Evolutionary conservation across 2,797 vertebrate genomes (phyloP).

Genomic region (Enteromius anoplus): DNA sequence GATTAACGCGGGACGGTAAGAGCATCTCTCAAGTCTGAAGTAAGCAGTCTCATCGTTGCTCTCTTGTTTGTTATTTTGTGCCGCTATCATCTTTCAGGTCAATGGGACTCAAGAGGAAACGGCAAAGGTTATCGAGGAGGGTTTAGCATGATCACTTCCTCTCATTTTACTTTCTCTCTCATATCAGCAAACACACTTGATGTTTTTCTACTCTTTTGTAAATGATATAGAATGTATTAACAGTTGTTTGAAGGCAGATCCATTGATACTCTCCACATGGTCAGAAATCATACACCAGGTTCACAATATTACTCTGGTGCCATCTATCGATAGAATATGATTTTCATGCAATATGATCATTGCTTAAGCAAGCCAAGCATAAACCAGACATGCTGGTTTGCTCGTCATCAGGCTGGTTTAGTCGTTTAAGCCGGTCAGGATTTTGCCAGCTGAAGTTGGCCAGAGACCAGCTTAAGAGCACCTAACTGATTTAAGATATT

Average conservation of each 20-base stretch:
- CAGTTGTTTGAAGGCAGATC: not conserved
- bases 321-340: slow-evolving; percentile 48
- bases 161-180: slow-evolving; percentile 10
- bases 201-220: not conserved
- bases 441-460: not conserved
- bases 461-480: not conserved
- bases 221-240: not conserved
- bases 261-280: not conserved
- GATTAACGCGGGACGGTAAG: slow-evolving; percentile 53
- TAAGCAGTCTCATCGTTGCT: slow-evolving; percentile 56
- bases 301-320: slow-evolving; percentile 46
- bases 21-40: slow-evolving; percentile 56
- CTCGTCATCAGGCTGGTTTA: not conserved
- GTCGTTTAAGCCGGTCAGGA: not conserved
- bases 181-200: slow-evolving; percentile 18
- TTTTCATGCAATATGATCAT: not conserved
- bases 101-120: slow-evolving; percentile 55
- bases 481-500: not conserved
- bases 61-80: slow-evolving; percentile 56
- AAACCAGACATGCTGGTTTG: not conserved
- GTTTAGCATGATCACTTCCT: slow-evolving; percentile 51
- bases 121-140: slow-evolving; percentile 62
- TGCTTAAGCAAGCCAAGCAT: not conserved
- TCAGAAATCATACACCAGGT: not conserved
- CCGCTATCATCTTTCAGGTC: slow-evolving; percentile 54